Conservation (phyloP, 2,888 invertebrate species). For the Nymphalis polychloros region DNA sequence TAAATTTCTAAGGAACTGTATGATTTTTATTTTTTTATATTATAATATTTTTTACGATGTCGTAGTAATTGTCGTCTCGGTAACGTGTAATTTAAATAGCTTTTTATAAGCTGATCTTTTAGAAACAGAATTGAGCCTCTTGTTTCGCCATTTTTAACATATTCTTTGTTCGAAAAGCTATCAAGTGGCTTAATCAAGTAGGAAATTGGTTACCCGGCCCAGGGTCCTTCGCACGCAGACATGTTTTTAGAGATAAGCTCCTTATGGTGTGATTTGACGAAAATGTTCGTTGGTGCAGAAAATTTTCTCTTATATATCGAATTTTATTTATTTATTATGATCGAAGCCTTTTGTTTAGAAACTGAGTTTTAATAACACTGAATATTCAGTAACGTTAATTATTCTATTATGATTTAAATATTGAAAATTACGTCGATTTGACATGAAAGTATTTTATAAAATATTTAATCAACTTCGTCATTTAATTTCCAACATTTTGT, state of each 20-base stretch:
- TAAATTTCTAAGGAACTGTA: no score
- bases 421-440: neutral
- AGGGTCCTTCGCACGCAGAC: slow-evolving; percentile 29
- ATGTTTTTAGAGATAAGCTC: slow-evolving; percentile 33
- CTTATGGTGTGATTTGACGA: slow-evolving; percentile 27
- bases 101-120: neutral
- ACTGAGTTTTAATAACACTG: neutral
- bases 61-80: neutral
- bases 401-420: neutral
- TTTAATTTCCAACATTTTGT: no score
- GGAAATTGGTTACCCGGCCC: slow-evolving; percentile 35
- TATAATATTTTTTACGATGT: neutral
- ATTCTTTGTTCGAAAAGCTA: slow-evolving; percentile 33
- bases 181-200: slow-evolving; percentile 35
- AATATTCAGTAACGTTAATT: slow-evolving; percentile 1
- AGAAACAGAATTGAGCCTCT: slow-evolving; percentile 5
- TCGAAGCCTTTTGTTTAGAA: slow-evolving; percentile 2
- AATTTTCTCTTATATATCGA: slow-evolving; percentile 14
- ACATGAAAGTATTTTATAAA: neutral
- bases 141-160: slow-evolving; percentile 21
- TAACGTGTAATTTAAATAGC: neutral
- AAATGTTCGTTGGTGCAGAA: slow-evolving; percentile 24
- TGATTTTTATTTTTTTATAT: no score
- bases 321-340: slow-evolving; percentile 6
- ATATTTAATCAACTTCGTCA: no score